Base-by-base conservation (phyloP, 35 echinoderm and acorn worm genomes). In the Eucidaris tribuloides region DNA sequence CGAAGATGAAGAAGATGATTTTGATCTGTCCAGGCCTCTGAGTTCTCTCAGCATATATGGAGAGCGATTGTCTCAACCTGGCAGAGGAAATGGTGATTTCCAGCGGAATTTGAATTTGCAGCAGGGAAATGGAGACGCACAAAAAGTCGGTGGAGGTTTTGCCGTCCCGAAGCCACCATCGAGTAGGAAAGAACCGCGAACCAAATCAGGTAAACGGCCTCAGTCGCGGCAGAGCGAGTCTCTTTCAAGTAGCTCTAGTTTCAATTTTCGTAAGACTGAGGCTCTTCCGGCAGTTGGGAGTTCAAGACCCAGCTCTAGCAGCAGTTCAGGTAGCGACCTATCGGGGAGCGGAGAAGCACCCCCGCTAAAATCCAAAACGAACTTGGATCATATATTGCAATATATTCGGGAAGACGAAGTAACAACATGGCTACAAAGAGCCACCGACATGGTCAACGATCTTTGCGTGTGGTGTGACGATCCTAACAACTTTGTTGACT, bases 41-140 rank as follows among this genome's bases (percentile, higher is more conserved):
- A 89, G 71, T 42, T 98, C 95, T 29, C 49, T 98, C 5, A 98
- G 90, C 54, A 62, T 98, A 23, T 96, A 84, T 86, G 92, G 88
- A 43, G 93, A 96, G 40, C 60, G 68, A 3, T 32, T 50, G n/a
- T 27, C 49, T 20, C 29, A 35, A 24, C 32, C 41, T 31, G 55
- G 24, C 34, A 48, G 28, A 9, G 58, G 46, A 1, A 58, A 58
- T 62, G 33, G 52, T 61, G 52, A 60, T 23, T 82, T n/a, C 29
- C 32, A 32, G 18, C 79, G 43, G 58, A 57, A 30, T 48, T 20
- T 58, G 13, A 11, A 68, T 56, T 13, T 63, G 6, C 40, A 35
- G 19, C 20, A 50, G 42, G 31, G 20, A 37, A 27, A 3, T 66
- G 59, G 62, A 29, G 22, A 39, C 54, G 49, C 18, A 37, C 64